phyloP scores from a whole-genome alignment of 2,113 vertebrate genomes.

The Peromyscus californicus region DNA sequence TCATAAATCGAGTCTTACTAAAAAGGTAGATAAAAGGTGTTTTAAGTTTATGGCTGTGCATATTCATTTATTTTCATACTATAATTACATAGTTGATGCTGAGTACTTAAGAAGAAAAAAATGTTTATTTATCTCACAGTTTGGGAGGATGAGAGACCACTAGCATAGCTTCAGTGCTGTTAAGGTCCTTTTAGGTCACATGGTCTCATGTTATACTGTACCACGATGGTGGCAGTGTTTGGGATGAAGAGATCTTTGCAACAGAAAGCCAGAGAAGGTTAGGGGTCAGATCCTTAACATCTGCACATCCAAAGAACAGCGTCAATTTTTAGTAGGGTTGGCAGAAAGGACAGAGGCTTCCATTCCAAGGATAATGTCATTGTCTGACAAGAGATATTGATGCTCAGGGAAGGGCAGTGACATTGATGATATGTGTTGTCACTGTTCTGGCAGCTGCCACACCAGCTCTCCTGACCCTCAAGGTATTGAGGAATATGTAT shows the following conservation, averaged over 20 bases:
- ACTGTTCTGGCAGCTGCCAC: background rate
- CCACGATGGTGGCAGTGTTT: background rate
- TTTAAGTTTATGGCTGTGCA: background rate
- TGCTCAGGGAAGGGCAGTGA: background rate
- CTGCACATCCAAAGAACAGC: background rate
- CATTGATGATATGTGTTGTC: background rate
- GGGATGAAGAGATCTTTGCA: background rate
- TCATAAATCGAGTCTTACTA: background rate
- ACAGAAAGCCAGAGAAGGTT: background rate
- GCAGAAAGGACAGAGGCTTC: background rate
- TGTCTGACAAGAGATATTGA: background rate
- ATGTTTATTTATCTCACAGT: background rate
- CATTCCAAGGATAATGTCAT: background rate
- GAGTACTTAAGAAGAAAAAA: background rate
- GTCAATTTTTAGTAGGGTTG: background rate
- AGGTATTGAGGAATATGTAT: background rate
- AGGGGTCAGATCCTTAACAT: background rate
- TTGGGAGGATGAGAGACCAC: background rate
- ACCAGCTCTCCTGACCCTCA: background rate
- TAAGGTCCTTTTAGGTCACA: background rate
- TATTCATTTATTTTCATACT: background rate
- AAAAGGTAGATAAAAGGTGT: background rate
- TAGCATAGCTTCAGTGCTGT: too few relatives aligned
- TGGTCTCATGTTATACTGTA: background rate
- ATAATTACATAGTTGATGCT: background rate